These are phyloP conservation scores for Stichopus chloronotus DNA, from an alignment of 35 echinoderm and acorn worm genomes.

Conservation along the genomic window DNA sequence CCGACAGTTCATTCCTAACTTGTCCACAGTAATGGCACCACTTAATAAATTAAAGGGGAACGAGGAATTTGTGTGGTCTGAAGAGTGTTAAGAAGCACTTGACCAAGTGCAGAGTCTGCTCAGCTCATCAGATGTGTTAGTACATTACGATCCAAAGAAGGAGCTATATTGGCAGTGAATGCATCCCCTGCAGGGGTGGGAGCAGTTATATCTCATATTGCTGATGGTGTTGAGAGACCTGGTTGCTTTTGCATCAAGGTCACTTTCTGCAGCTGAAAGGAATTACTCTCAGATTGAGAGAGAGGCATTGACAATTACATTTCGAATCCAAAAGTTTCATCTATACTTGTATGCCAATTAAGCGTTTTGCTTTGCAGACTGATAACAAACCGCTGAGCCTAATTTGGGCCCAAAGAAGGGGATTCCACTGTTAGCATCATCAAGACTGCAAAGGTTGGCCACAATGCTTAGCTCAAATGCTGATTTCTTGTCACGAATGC, in stretches of 20 bases:
- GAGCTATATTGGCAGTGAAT: slow-evolving; percentile 40
- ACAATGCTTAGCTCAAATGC: slow-evolving; percentile 39
- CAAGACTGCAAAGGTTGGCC: slow-evolving; percentile 57
- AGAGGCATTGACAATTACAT: slow-evolving; percentile 71
- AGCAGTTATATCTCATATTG: slow-evolving; percentile 62
- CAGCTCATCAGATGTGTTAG: slow-evolving; percentile 25
- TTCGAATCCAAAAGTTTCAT: slow-evolving; percentile 55
- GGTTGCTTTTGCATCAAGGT: slow-evolving; percentile 62
- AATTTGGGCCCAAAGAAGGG: slow-evolving; percentile 41
- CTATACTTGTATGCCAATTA: slow-evolving; percentile 54
- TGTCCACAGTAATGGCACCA: slow-evolving; percentile 11
- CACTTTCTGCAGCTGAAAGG: slow-evolving; percentile 31
- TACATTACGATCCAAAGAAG: slow-evolving; percentile 64
- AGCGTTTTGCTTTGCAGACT: slow-evolving; percentile 42
- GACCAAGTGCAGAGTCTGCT: slow-evolving; percentile 16
- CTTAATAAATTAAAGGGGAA: slow-evolving; percentile 25
- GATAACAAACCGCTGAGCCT: slow-evolving; percentile 64
- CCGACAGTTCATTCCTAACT: slow-evolving; percentile 40
- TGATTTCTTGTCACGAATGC: slow-evolving; percentile 55
- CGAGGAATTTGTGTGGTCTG: neutral
- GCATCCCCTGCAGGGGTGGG: slow-evolving; percentile 67
- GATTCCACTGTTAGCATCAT: slow-evolving; percentile 59
- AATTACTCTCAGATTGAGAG: slow-evolving; percentile 61
- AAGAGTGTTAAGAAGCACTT: slow-evolving; percentile 20
- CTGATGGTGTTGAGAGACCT: slow-evolving; percentile 20